Percentiles rank a stretch among this genome's conserved stretches.
Conservation (phyloP, 2,888 invertebrate genomes). For the Eilema depressum region DNA sequence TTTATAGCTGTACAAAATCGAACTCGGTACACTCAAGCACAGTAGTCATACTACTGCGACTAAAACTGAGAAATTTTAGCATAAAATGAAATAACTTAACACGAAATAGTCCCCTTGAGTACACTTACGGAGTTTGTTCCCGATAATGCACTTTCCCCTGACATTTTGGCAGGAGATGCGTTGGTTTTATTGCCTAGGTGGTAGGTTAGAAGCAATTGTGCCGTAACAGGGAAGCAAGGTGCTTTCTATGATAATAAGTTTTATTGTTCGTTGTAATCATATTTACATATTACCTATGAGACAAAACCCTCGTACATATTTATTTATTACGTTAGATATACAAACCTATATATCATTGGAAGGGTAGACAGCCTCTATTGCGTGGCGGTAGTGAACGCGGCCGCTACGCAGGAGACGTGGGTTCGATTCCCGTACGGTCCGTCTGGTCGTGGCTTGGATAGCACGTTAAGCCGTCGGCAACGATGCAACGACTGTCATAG, state of each 20-base stretch:
- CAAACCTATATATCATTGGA: too few species aligned
- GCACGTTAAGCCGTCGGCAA: too few species aligned
- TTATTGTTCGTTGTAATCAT: constrained; percentile 15
- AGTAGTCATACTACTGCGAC: background rate
- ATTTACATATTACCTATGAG: background rate
- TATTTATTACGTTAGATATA: background rate
- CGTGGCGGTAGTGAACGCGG: too few species aligned
- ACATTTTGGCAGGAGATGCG: constrained; percentile 71
- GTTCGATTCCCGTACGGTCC: too few species aligned
- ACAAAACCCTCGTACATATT: background rate
- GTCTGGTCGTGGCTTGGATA: too few species aligned
- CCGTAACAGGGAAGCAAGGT: constrained; percentile 51
- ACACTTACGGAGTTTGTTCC: constrained; percentile 63
- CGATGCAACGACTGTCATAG: too few species aligned
- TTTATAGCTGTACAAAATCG: background rate
- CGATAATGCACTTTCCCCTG: constrained; percentile 64
- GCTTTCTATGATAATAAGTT: constrained; percentile 35
- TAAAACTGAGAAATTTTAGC: constrained; percentile 69
- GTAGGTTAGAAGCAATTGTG: constrained; percentile 46
- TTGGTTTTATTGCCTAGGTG: constrained; percentile 57
- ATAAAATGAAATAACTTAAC: constrained; percentile 67
- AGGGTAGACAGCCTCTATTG: too few species aligned
- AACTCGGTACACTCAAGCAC: background rate
- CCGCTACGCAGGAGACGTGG: too few species aligned
- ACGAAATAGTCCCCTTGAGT: constrained; percentile 74